Base-by-base conservation (phyloP, 2,888 invertebrate species). In the Melieria picta region DNA sequence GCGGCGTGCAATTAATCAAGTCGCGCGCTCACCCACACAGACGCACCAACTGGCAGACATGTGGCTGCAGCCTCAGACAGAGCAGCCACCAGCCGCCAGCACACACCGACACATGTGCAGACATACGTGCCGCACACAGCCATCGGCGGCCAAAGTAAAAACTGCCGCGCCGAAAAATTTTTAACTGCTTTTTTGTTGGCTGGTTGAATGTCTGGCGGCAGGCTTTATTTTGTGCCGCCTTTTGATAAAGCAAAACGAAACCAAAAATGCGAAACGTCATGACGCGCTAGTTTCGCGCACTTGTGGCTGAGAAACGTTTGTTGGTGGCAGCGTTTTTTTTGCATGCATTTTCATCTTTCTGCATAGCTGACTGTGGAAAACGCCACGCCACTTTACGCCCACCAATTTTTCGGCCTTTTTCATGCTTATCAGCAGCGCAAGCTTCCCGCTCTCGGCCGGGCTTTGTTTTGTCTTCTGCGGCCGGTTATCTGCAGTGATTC, bases 1-100 rank as follows among this genome's bases (percentile, higher is more conserved):
- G 72, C 77, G 75, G 76, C 75, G 74, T 76, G 77, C 77, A 77
- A 77, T 77, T 77, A 77, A 77, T 77, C 77, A 77, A 71, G 65
- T 57, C 69, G 52, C 63, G 30, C 30, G 30, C 30, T 30, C 30
- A 30, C 30, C 30, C 30, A 30, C 30, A 30, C 30, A 30, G 30
- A 30, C 30, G 30, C 30, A 30, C 30, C 30, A 30, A 30, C 30
- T 30, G 30, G 30, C 30, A 30, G 30, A 30, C 30, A 30, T 30
- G 30, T 30, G 30, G 30, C 30, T 30, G 30, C 30, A 30, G 30
- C 30, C 30, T 30, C 30, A 30, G 30, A 30, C 30, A 30, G 30
- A 16, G 16, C 16, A 16, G 16, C 16, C 16, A 16, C 16, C 30
- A 30, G 3, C 3, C 30, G 30, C 30, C 2, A 30, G 30, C 3